phyloP scores from a whole-genome alignment of 2,797 vertebrate species.

The Periophthalmus magnuspinnatus region DNA sequence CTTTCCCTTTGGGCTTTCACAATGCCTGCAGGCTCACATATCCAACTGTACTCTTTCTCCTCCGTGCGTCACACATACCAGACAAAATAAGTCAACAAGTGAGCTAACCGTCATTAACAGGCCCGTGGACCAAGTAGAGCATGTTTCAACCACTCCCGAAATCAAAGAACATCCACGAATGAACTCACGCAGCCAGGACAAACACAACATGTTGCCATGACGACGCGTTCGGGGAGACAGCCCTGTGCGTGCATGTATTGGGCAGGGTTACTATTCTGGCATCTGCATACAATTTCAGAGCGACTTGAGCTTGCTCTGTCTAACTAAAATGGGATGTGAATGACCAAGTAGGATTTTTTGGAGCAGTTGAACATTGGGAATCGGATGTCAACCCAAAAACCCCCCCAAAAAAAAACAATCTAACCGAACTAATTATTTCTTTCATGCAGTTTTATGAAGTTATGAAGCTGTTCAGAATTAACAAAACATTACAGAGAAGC shows the following conservation, averaged over 20 bases:
- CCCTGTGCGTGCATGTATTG: slow-evolving; percentile 17
- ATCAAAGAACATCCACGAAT: background rate
- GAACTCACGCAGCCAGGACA: background rate
- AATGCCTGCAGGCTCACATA: slow-evolving; percentile 10
- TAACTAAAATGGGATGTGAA: background rate
- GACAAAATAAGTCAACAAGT: slow-evolving; percentile 24
- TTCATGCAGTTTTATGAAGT: too few species aligned
- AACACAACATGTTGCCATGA: slow-evolving; percentile 34
- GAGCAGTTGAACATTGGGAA: too few species aligned
- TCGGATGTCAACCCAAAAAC: too few species aligned
- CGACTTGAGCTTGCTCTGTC: background rate
- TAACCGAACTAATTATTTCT: too few species aligned
- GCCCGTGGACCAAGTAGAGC: background rate
- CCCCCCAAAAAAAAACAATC: too few species aligned
- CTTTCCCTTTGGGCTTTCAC: background rate
- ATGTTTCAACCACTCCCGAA: slow-evolving; percentile 20
- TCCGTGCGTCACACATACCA: slow-evolving; percentile 32
- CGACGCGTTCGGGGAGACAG: background rate
- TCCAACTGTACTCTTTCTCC: background rate
- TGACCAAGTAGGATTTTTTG: too few species aligned
- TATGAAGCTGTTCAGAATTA: too few species aligned
- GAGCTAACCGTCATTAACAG: slow-evolving; percentile 5
- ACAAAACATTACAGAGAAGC: too few species aligned
- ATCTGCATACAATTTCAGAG: background rate
- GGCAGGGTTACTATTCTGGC: slow-evolving; percentile 31